Evolutionary conservation across 2,888 invertebrate species (phyloP).

Genomic region (Chromoteleia sp.): DNA sequence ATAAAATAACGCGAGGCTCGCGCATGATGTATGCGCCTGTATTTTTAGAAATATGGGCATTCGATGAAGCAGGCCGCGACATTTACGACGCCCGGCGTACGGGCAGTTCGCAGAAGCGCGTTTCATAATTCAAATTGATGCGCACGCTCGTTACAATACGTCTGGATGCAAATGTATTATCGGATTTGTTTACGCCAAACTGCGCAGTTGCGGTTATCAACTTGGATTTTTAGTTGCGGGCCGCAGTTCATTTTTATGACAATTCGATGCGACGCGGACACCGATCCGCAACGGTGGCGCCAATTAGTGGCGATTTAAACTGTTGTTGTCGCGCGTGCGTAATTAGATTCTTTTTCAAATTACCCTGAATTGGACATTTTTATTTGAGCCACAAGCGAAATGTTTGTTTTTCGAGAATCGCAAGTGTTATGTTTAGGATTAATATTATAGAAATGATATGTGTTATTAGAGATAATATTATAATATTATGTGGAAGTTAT

Average conservation of each 20-base stretch:
- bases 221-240: slow-evolving; percentile 36
- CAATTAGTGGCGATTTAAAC: slow-evolving; percentile 11
- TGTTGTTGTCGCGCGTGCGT: too few relatives aligned
- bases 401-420: too few relatives aligned
- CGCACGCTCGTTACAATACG: slow-evolving; percentile 31
- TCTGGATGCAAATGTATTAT: slow-evolving; percentile 41
- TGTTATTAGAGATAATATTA: too few relatives aligned
- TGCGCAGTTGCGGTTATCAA: slow-evolving; percentile 52
- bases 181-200: slow-evolving; percentile 39
- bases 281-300: slow-evolving; percentile 20
- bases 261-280: slow-evolving; percentile 2
- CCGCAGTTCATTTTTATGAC: slow-evolving; percentile 34
- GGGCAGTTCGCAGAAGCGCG: neutral
- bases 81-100: slow-evolving; percentile 32
- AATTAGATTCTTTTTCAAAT: too few relatives aligned
- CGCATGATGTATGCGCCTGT: slow-evolving; percentile 41
- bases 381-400: too few relatives aligned
- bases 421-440: too few relatives aligned
- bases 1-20: slow-evolving; percentile 33
- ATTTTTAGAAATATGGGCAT: slow-evolving; percentile 63
- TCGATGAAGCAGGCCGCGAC: slow-evolving; percentile 40
- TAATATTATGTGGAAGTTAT: too few relatives aligned
- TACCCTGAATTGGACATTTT: too few relatives aligned
- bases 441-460: too few relatives aligned
- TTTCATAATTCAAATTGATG: slow-evolving; percentile 55